phyloP scores from a whole-genome alignment of 2,797 vertebrate species.

The Ptychobarbus kaznakovi region DNA sequence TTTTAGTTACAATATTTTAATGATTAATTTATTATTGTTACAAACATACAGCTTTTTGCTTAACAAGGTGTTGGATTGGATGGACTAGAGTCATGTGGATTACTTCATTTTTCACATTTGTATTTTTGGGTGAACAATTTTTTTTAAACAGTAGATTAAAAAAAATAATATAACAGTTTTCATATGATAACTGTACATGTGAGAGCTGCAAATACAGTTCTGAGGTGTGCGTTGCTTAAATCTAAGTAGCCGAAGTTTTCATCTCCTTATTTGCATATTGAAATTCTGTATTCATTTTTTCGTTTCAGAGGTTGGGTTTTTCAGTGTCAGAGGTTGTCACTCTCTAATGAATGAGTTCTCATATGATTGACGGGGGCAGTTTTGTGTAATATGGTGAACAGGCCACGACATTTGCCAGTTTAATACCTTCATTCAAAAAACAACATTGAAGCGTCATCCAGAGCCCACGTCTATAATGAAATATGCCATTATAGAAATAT shows the following conservation, averaged over 20 bases:
- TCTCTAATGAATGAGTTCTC: slow-evolving; percentile 30
- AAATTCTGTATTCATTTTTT: background rate
- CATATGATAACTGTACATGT: background rate
- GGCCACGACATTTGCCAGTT: slow-evolving; percentile 57
- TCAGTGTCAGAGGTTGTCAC: background rate
- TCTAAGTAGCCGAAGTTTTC: background rate
- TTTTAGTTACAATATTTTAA: background rate
- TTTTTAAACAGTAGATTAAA: background rate
- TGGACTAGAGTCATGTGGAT: background rate
- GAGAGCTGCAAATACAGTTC: background rate
- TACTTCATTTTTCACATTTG: background rate
- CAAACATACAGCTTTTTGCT: background rate
- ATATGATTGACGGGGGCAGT: slow-evolving; percentile 17
- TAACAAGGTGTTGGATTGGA: background rate
- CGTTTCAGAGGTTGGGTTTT: slow-evolving; percentile 16
- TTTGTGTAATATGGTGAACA: slow-evolving; percentile 44
- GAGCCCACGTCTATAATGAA: slow-evolving; percentile 73
- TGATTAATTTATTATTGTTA: background rate
- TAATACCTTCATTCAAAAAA: slow-evolving; percentile 79
- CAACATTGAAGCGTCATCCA: slow-evolving; percentile 77
- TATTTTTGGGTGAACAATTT: background rate
- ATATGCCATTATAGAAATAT: slow-evolving; percentile 79
- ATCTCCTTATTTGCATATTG: background rate
- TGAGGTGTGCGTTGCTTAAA: slow-evolving; percentile 16
- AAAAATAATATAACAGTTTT: background rate